Percentiles rank a stretch among this genome's conserved stretches.
Evolutionary conservation across 2,113 vertebrate species (phyloP).

Genomic region (Trochalopteron elliotii): DNA sequence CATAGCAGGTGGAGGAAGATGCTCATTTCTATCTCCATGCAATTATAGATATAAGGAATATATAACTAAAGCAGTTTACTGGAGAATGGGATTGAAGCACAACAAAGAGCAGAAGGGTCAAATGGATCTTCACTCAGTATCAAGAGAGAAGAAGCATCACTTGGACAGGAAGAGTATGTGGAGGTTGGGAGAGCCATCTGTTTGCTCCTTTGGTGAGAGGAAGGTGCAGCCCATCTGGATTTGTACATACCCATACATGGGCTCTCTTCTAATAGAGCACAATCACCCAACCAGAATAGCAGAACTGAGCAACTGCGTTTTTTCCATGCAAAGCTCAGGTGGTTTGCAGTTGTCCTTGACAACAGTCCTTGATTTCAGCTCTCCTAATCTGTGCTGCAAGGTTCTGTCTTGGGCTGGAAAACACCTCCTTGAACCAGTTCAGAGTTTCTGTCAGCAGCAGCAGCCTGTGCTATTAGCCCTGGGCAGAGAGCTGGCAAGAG

Average conservation of each 20-base stretch:
- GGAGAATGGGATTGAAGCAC: not conserved
- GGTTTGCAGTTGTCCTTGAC: not conserved
- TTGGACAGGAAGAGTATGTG: not conserved
- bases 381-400: not conserved
- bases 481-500: not conserved
- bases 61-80: not conserved
- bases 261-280: not conserved
- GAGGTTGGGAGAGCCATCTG: not conserved
- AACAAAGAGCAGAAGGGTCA: not conserved
- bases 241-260: fast-evolving
- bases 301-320: not conserved
- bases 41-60: not conserved
- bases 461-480: not conserved
- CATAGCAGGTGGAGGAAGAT: not conserved
- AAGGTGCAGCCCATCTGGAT: not conserved
- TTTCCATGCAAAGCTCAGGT: not conserved
- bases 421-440: not conserved
- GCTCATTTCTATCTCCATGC: not conserved
- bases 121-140: not conserved
- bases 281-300: not conserved
- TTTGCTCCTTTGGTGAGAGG: not conserved
- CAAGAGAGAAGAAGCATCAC: not conserved
- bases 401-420: not conserved
- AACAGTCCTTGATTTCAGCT: not conserved
- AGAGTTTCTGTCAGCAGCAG: not conserved